A percentile compares a stretch with the other conserved stretches of the same genome.
These are phyloP conservation scores for Pipistrellus pygmaeus DNA, from an alignment of 2,797 vertebrate species.

Conservation along the genomic window DNA sequence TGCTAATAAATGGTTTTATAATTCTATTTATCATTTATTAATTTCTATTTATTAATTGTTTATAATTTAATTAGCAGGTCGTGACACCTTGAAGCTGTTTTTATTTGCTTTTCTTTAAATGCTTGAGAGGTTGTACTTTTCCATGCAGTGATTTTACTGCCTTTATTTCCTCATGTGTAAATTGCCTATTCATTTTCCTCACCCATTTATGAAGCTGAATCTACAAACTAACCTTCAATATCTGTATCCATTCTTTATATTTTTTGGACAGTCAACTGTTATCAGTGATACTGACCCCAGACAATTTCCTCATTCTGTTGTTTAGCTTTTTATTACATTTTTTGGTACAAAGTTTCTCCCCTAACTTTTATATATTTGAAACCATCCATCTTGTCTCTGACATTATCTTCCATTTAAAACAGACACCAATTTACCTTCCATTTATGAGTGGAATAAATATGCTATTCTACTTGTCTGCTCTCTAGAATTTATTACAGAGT, in stretches of 20 bases:
- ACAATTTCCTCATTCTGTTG: slow-evolving; percentile 58
- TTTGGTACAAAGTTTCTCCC: not conserved
- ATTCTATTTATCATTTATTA: slow-evolving; percentile 53
- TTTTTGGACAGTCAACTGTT: slow-evolving; percentile 50
- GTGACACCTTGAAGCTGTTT: slow-evolving; percentile 30
- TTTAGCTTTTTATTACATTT: slow-evolving; percentile 70
- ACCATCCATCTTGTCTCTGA: slow-evolving; percentile 68
- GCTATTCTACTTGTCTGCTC: slow-evolving; percentile 24
- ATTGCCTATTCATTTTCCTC: slow-evolving; percentile 55
- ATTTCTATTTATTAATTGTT: slow-evolving; percentile 5
- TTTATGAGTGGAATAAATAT: slow-evolving; percentile 39
- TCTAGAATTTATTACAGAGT: slow-evolving; percentile 1
- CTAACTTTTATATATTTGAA: slow-evolving; percentile 63
- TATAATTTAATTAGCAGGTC: slow-evolving; percentile 50
- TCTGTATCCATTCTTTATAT: slow-evolving; percentile 47
- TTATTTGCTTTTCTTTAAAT: slow-evolving; percentile 58
- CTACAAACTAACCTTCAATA: slow-evolving; percentile 28
- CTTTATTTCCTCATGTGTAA: slow-evolving; percentile 54
- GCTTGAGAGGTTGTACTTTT: slow-evolving; percentile 30
- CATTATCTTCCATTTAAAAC: slow-evolving; percentile 50
- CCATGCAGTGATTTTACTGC: slow-evolving; percentile 52
- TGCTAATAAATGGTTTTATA: slow-evolving; percentile 52
- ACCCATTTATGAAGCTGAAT: slow-evolving; percentile 35
- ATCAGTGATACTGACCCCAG: slow-evolving; percentile 54
- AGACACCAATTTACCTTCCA: slow-evolving; percentile 67